A percentile compares a stretch with the other conserved stretches of the same genome.
Evolutionary conservation across 2,888 invertebrate species (phyloP).

Genomic region (Periphyllus acericola): DNA sequence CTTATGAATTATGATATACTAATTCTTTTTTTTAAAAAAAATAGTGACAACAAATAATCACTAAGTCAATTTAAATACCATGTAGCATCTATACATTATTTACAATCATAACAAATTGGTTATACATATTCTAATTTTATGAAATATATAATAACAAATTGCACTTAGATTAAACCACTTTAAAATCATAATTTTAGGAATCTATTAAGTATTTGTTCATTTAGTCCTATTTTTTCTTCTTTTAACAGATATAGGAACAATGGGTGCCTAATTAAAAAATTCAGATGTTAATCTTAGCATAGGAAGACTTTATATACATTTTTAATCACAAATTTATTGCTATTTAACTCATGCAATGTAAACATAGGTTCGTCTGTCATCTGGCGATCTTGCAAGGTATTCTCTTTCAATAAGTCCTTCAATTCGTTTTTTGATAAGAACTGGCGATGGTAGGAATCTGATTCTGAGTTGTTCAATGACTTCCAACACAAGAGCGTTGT

Average conservation of each 20-base stretch:
- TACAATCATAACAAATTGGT: background rate
- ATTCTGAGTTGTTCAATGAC: slow-evolving; percentile 97
- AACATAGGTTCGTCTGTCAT: slow-evolving; percentile 76
- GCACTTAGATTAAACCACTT: background rate
- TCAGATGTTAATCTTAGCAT: slow-evolving; percentile 7
- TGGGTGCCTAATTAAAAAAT: slow-evolving; percentile 34
- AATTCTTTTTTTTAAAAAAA: background rate
- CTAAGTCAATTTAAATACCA: slow-evolving; percentile 23
- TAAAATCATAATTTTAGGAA: slow-evolving; percentile 12
- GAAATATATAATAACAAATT: slow-evolving; percentile 16
- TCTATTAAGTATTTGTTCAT: slow-evolving; percentile 30
- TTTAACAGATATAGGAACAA: slow-evolving; percentile 52
- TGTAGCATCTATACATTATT: slow-evolving; percentile 46
- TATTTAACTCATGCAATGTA: slow-evolving; percentile 39
- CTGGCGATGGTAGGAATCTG: slow-evolving; percentile 97
- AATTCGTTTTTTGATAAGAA: slow-evolving; percentile 98
- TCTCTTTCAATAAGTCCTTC: slow-evolving; percentile 99
- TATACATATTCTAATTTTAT: background rate
- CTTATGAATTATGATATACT: slow-evolving; percentile 3
- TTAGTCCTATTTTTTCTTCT: slow-evolving; percentile 18
- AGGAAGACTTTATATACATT: slow-evolving; percentile 30
- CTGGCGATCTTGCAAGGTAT: slow-evolving; percentile 96
- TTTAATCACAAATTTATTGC: background rate
- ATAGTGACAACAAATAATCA: background rate
- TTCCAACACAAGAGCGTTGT: slow-evolving; percentile 94